Base-by-base conservation (phyloP, 2,113 vertebrate genomes). In the Coregonus clupeaformis region DNA sequence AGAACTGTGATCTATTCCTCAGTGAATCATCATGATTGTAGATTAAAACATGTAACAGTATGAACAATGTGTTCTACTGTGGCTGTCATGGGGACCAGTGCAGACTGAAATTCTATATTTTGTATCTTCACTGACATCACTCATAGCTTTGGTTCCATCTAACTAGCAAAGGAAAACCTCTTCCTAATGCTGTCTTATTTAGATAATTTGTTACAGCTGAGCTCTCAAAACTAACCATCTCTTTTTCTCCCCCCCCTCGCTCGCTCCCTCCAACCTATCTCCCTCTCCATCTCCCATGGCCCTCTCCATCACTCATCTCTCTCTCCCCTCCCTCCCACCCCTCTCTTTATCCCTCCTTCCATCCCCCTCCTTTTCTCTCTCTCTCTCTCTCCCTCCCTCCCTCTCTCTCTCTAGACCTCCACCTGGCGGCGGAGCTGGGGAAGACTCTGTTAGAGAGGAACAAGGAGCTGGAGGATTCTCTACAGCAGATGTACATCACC, bases 401-500 rank as follows among this genome's bases (percentile, higher is more conserved):
- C 52, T 14, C 1, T 2, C 64, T 49, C 9, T 29, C 12, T 78
- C 73, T 20, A 97, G 96, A 97, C 86, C 91, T 97, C 82, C 96
- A 97, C 73, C 86, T 97, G 91, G 96, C 96, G 0, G 96, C 98
- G 0, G 97, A 99, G 91, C 90, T 99, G 78, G 97, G 98, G 29
- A 99, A 99, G 91, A 98, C 97, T 0, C 93, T 99, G 70, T 91
- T 99, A 91, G 98, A 99, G 87, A 92, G 96, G 80, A 99, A 99
- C 89, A 98, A 98, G 79, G 98, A 99, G 89, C 90, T 99, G 90
- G 98, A 99, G 89, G 96, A 97, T 83, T 98, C 98, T 0, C 88
- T 99, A 90, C 98, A 99, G 91, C 97, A 97, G 91, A 97, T 99
- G 96, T 99, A 98, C 24, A 80, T 97, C 82, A 97, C 94, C 81